Conservation (phyloP, 92 coral and sea anemone species). For the Palythoa grandis region DNA sequence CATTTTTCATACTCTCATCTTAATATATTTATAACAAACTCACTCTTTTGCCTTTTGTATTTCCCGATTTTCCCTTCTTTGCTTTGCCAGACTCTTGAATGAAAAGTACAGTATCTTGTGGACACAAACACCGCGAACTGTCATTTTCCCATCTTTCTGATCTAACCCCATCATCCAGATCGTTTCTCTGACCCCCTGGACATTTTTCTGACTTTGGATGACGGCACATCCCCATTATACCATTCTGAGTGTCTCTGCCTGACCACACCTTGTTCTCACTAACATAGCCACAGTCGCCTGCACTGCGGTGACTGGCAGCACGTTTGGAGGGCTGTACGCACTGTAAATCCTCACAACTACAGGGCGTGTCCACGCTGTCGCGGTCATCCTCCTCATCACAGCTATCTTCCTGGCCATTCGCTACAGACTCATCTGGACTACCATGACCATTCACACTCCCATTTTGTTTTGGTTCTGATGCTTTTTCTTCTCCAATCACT, state of each 20-base stretch:
- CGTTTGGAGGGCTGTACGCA: constrained; percentile 56
- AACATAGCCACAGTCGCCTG: constrained; percentile 80
- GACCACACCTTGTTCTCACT: constrained; percentile 53
- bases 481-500: constrained; percentile 50
- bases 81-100: constrained; percentile 27
- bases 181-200: constrained; percentile 22
- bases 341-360: constrained; percentile 77
- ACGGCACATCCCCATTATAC: constrained; percentile 28
- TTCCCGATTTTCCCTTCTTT: constrained; percentile 35
- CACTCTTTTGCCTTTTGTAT: constrained; percentile 42
- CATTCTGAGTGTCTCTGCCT: constrained; percentile 49
- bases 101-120: constrained; percentile 11
- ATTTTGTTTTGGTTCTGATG: constrained; percentile 59
- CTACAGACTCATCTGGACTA: constrained; percentile 66
- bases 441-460: constrained; percentile 58
- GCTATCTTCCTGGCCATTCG: constrained; percentile 67
- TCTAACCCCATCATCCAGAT: not conserved
- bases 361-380: constrained; percentile 70
- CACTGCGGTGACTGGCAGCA: constrained; percentile 47
- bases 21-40: not conserved
- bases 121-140: constrained; percentile 31
- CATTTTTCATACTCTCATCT: too few relatives aligned
- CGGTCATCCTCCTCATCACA: constrained; percentile 86
- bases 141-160: constrained; percentile 26
- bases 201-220: constrained; percentile 44